Evolutionary conservation across 1,140 invertebrate genomes (phyloP), one percentile per base, ranked within the genome.

Genomic region (Daktulosphaira vitifoliae): DNA sequence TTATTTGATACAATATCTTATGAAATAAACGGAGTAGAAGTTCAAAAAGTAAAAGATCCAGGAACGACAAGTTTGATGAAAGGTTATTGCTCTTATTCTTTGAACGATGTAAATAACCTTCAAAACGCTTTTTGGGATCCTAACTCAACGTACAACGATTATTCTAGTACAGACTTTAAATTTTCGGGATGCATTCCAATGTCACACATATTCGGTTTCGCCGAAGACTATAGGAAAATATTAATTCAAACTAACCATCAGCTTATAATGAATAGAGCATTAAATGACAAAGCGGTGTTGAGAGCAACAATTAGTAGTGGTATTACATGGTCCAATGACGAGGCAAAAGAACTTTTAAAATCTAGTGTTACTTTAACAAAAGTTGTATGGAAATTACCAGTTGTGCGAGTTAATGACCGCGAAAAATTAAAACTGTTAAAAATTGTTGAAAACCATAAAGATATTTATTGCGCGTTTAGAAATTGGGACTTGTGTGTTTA

Each of bases 1-100:
- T 65, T 78, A 11, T 78, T 79, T 71, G 72, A 75, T 65, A 75
- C 77, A 68, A 75, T 77, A n/a, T 69, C 75, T 39, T 78, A n/a
- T n/a, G n/a, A n/a, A n/a, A n/a, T n/a, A n/a, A n/a, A n/a, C n/a
- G n/a, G n/a, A n/a, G n/a, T n/a, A 76, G 74, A 75, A 70, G 74
- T 78, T 53, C 75, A 79, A 72, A 59, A 69, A 42, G 72, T 69
- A 54, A 73, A 72, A 71, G 73, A 74, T 69, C 70, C 73, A 5
- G 75, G 76, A 29, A 68, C 75, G 3, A 74, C 73, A 4, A 73
- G 64, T 46, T 70, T 72, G n/a, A 72, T 78, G 62, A 78, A 78
- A 70, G 69, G 67, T 20, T 73, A 70, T 65, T n/a, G 72, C 20
- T 72, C 72, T 0, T 67, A 70, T 16, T 68, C 48, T 39, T 49